Percentiles rank a stretch among this genome's conserved stretches.
phyloP scores from a whole-genome alignment of 2,113 vertebrate genomes.

The Halcyon malimbica region DNA sequence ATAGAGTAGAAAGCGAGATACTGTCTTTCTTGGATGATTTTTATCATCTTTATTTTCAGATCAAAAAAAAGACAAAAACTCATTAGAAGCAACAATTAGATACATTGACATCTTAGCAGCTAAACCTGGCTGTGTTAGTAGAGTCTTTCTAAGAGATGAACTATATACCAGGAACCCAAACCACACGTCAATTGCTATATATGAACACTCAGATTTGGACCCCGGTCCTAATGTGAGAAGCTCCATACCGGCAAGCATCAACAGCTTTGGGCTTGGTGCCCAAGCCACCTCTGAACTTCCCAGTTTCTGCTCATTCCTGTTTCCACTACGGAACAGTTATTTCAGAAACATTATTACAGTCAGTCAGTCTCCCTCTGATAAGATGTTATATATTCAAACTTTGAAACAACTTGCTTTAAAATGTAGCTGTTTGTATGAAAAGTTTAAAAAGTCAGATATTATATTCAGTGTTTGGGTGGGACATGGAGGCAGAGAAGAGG shows the following conservation, averaged over 20 bases:
- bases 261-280: not conserved
- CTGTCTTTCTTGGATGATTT: not conserved
- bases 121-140: not conserved
- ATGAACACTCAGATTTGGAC: not conserved
- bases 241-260: not conserved
- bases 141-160: not conserved
- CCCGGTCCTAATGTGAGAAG: not conserved
- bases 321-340: not conserved
- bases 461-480: not conserved
- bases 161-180: not conserved
- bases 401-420: not conserved
- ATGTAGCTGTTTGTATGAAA: not conserved
- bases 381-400: not conserved
- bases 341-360: not conserved
- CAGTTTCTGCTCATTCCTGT: not conserved
- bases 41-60: slow-evolving; percentile 9
- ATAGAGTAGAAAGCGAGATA: not conserved
- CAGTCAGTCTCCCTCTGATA: not conserved
- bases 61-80: not conserved
- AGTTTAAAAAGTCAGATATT: not conserved
- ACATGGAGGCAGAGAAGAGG: not conserved
- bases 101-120: not conserved
- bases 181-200: fast-evolving
- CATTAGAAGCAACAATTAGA: not conserved
- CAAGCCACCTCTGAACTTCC: not conserved